Conservation (phyloP, 2,797 vertebrate species). For the Sebastes itinus region DNA sequence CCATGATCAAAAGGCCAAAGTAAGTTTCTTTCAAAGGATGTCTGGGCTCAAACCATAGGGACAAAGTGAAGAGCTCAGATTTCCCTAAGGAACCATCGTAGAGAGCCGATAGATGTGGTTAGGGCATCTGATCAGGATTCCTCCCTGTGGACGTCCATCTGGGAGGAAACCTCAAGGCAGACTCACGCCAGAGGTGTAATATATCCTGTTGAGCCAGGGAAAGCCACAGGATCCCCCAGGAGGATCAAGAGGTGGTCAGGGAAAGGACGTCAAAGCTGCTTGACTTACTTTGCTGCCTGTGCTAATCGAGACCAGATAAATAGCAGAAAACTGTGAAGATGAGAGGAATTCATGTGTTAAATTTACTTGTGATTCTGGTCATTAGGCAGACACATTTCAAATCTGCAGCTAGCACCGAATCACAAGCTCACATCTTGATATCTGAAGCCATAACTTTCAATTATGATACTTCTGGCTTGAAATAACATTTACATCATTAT, state of each 20-base stretch:
- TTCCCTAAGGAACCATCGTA: neutral
- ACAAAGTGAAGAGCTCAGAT: neutral
- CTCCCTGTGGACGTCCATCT: neutral
- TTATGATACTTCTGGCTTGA: neutral
- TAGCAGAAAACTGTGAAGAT: neutral
- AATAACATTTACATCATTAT: neutral
- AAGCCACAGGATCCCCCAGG: neutral
- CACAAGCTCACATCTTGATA: neutral
- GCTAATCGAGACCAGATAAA: neutral
- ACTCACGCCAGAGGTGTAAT: neutral
- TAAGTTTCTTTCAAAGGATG: neutral
- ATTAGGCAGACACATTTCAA: neutral
- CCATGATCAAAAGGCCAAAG: neutral
- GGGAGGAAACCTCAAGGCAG: conserved; percentile 18
- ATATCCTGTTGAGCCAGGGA: neutral
- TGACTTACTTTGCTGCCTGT: neutral
- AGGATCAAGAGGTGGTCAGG: neutral
- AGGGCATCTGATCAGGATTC: conserved; percentile 1
- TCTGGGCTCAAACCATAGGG: neutral
- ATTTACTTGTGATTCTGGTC: neutral
- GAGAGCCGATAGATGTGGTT: neutral
- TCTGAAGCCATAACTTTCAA: neutral
- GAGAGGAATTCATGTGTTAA: neutral
- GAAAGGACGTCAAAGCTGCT: neutral
- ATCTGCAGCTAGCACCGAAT: neutral